Base-by-base conservation (phyloP, 2,113 vertebrate species). In the Oreotrochilus melanogaster region DNA sequence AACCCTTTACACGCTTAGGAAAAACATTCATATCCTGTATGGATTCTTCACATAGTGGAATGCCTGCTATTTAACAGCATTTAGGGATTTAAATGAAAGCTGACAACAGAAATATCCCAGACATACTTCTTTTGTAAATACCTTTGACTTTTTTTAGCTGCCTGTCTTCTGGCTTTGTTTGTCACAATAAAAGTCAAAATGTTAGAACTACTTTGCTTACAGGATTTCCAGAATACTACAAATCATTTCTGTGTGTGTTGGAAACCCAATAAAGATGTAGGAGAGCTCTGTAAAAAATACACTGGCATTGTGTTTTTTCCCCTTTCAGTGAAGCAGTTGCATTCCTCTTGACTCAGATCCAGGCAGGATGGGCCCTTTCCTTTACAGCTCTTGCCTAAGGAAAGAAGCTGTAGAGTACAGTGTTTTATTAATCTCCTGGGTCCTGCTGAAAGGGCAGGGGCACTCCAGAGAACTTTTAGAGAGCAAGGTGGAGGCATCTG, bases 81-180 rank as follows among this genome's bases (percentile, higher is more conserved):
- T 75, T 60, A 67, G 78, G 85, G 95, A 78, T 95, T 94, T 94
- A 94, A 92, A 86, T 66, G 92, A 93, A 95, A 92, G 82, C 88
- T 93, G 93, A 94, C 95, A 92, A 94, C 87, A 86, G 81, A 93
- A 94, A 78, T 95, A 93, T 78, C 75, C 78, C 64, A 90, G 79
- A 35, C 75, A 57, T 88, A 88, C 64, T 35, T 74, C 78, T 88
- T 74, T 33, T 33, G 48, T 4, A 94, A 94, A 81, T 92, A 93
- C 75, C 75, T 95, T 90, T 90, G 90, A 86, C 93, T 92, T 93
- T 51, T 80, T 94, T 86, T 90, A 86, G 60, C 82, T 92, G 60
- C 56, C 60, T 83, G 64, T 83, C 60, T 90, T 81, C 39, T 23
- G 30, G n/a, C 51, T 61, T 93, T 81, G 35, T 92, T 90, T 69